Conservation (phyloP, 2,888 invertebrate species). For the Empis stercorea region DNA sequence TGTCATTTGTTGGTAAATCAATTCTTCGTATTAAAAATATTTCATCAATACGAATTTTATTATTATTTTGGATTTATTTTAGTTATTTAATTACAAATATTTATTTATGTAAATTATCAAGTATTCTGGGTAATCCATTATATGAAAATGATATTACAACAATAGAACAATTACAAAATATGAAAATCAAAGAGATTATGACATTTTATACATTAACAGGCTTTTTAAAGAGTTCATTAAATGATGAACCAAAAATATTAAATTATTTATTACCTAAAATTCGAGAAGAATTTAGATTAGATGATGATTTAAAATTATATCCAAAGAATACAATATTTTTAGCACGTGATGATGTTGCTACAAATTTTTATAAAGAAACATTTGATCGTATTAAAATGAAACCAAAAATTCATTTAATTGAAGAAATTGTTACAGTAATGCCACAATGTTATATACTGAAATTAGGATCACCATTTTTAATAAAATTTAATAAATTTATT, state of each 20-base stretch:
- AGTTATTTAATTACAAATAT: slow-evolving; percentile 25
- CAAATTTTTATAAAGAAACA: slow-evolving; percentile 22
- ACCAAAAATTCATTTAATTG: slow-evolving; percentile 26
- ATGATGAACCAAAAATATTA: neutral
- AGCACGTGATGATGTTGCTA: slow-evolving; percentile 23
- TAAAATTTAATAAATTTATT: slow-evolving; percentile 21
- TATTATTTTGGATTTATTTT: slow-evolving; percentile 29
- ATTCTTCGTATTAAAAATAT: slow-evolving; percentile 18
- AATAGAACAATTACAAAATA: slow-evolving; percentile 16
- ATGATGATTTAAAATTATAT: too few species aligned
- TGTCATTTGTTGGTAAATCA: slow-evolving; percentile 25
- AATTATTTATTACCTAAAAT: neutral
- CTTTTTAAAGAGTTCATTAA: neutral
- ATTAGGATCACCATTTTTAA: slow-evolving; percentile 22
- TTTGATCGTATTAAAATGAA: slow-evolving; percentile 20
- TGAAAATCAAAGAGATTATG: slow-evolving; percentile 4
- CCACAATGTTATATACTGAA: slow-evolving; percentile 22
- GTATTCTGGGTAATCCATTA: slow-evolving; percentile 25
- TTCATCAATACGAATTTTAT: slow-evolving; percentile 22
- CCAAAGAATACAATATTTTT: slow-evolving; percentile 17
- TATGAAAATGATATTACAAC: slow-evolving; percentile 23
- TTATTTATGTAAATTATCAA: slow-evolving; percentile 30
- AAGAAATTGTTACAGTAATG: slow-evolving; percentile 24
- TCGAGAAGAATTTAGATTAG: neutral
- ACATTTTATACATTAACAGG: neutral